phyloP scores from a whole-genome alignment of 2,888 invertebrate genomes.

The Trachelus troglodyta region DNA sequence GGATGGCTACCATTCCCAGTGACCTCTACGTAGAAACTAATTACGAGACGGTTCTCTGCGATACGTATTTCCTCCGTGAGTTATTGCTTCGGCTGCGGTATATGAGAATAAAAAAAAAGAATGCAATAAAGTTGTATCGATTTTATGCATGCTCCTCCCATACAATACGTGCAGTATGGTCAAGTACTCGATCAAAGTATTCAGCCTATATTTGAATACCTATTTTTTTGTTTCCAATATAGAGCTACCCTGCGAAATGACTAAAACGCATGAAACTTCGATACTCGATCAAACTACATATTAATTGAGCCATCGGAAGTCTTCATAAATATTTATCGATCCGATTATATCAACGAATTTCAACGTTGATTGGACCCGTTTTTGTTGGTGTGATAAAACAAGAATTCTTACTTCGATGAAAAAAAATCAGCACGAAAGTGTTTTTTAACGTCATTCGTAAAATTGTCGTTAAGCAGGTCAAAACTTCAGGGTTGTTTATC shows the following conservation, averaged over 20 bases:
- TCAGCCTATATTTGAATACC: not conserved
- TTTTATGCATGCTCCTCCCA: not conserved
- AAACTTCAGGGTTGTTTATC: not conserved
- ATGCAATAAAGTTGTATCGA: not conserved
- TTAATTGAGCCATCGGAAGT: not conserved
- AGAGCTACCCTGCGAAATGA: not conserved
- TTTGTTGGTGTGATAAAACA: not conserved
- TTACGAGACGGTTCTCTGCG: not conserved
- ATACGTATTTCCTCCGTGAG: not conserved
- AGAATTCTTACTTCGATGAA: not conserved
- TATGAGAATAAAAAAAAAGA: not conserved
- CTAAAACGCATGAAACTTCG: not conserved
- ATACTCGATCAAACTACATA: not conserved
- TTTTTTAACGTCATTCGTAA: not conserved
- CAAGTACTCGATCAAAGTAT: not conserved
- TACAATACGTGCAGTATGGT: not conserved
- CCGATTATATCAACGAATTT: not conserved
- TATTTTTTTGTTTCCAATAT: not conserved
- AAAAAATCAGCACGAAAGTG: not conserved
- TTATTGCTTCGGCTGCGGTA: not conserved
- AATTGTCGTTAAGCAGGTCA: not conserved
- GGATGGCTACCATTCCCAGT: not conserved
- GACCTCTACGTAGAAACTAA: not conserved
- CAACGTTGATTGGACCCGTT: not conserved
- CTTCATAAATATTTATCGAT: not conserved